A percentile compares a stretch with the other conserved stretches of the same genome.
phyloP scores from a whole-genome alignment of 2,797 vertebrate genomes.

The Karalla daura region DNA sequence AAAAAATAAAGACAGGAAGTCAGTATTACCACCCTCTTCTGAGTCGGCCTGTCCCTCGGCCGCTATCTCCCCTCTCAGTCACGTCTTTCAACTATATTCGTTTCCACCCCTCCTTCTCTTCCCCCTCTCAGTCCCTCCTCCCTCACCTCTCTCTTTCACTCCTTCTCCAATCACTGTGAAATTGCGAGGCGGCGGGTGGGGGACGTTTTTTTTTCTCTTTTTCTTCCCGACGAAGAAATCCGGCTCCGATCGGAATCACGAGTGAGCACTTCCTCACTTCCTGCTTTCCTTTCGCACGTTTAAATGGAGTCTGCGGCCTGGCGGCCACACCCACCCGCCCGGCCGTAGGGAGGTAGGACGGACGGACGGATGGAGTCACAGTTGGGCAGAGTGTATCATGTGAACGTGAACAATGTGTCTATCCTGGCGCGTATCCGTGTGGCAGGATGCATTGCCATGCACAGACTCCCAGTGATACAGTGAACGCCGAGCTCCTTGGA shows the following conservation, averaged over 20 bases:
- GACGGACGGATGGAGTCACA: conserved; percentile 20
- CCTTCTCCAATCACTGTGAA: conserved; percentile 79
- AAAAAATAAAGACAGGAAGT: too few relatives aligned
- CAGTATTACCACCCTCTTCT: conserved; percentile 38
- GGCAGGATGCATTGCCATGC: conserved; percentile 21
- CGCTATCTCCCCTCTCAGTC: conserved; percentile 29
- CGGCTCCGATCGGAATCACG: conserved; percentile 73
- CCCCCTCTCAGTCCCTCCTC: conserved; percentile 28
- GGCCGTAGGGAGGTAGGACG: conserved; percentile 29
- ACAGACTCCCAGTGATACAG: conserved; percentile 11
- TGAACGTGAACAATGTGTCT: conserved; percentile 40
- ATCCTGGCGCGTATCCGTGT: conserved; percentile 8
- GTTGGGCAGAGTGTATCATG: conserved; percentile 36
- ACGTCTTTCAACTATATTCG: conserved; percentile 42
- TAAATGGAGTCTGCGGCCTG: conserved; percentile 74
- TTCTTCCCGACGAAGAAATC: conserved; percentile 74
- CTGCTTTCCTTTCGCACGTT: conserved; percentile 70
- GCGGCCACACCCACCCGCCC: conserved; percentile 62
- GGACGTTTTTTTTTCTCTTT: too few relatives aligned
- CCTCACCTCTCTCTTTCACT: conserved; percentile 40
- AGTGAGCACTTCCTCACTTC: conserved; percentile 62
- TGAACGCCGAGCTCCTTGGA: conserved; percentile 32
- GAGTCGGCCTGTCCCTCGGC: conserved; percentile 16
- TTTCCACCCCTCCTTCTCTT: conserved; percentile 41
- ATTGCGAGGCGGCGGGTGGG: conserved; percentile 72